Evolutionary conservation across 2,113 vertebrate species (phyloP), one percentile per base, ranked within the genome.

Genomic region (Columba livia): DNA sequence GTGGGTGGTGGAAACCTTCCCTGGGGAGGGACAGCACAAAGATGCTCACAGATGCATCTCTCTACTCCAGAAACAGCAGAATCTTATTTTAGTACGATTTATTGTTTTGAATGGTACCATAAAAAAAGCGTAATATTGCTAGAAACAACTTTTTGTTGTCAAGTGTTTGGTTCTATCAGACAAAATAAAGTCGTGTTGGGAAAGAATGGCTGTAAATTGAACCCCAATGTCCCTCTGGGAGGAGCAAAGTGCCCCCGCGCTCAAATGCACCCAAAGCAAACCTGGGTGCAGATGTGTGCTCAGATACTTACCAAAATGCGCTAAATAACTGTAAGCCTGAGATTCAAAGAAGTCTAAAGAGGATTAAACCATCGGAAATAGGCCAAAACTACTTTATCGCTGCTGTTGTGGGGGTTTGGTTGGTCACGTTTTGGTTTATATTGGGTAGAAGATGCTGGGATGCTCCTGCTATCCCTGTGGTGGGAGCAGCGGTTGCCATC

Each of bases 291-390:
- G 95, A 92, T 90, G 93, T 57, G 74, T 2, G n/a, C 81, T 80
- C n/a, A 8, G 70, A 58, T 42, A 16, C 77, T 93, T 57, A 57
- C 74, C 6, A 50, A 73, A 56, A 71, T 65, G 36, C 28, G 48
- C 62, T 85, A 47, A 90, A 81, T 85, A 92, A 89, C 48, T 12
- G 31, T 70, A 92, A 90, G 90, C 80, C 72, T 31, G 64, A n/a
- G 54, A 40, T 34, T 79, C 88, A 83, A 50, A 92, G 92, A 91
- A 87, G 47, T 25, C 57, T 34, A 93, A 80, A 90, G 91, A 90
- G 83, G 95, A 95, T 96, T 97, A 90, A 89, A 79, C 62, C 57
- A n/a, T 56, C 89, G 31, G 75, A 93, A 96, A 69, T 78, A 85
- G 77, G 84, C 90, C 90, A 91, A 77, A 80, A 96, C 48, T 51